These are phyloP conservation scores for Melanophora roralis DNA, from an alignment of 2,888 invertebrate species.

Conservation along the genomic window DNA sequence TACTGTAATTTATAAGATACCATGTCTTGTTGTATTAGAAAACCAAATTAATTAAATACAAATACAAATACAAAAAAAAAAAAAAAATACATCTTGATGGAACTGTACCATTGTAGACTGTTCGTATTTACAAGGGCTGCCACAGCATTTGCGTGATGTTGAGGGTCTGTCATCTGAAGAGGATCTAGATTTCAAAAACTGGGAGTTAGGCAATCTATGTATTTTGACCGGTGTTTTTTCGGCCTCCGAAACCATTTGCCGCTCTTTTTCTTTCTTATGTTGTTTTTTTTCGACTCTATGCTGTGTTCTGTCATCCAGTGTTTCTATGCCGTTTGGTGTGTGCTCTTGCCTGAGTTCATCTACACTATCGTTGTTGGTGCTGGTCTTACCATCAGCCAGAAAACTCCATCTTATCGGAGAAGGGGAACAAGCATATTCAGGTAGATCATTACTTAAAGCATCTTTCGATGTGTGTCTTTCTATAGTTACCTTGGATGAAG, in stretches of 20 bases:
- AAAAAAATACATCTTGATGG: constrained; percentile 77
- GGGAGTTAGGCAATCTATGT: constrained; percentile 28
- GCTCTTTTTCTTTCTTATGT: constrained; percentile 58
- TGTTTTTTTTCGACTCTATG: constrained; percentile 29
- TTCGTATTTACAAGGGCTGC: constrained; percentile 73
- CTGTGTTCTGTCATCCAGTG: constrained; percentile 16
- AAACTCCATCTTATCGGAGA: constrained; percentile 78
- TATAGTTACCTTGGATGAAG: constrained; percentile 73
- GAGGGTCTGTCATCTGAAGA: constrained; percentile 69
- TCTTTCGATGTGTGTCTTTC: constrained; percentile 75
- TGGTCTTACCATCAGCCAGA: constrained; percentile 74
- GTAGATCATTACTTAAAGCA: constrained; percentile 73
- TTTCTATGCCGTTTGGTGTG: constrained; percentile 1
- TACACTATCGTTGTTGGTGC: constrained; percentile 51
- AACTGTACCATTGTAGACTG: constrained; percentile 76
- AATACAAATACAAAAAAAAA: too few relatives aligned
- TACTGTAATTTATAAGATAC: too few relatives aligned
- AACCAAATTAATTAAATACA: too few relatives aligned
- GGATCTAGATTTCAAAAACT: constrained; percentile 63
- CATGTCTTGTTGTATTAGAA: too few relatives aligned
- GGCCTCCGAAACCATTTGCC: constrained; percentile 47
- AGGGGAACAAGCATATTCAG: constrained; percentile 76
- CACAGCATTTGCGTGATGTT: constrained; percentile 70
- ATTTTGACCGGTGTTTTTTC: constrained; percentile 49
- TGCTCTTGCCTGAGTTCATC: constrained; percentile 40